Evolutionary conservation across 2,888 invertebrate genomes (phyloP), one percentile per base, ranked within the genome.

Genomic region (Sicus ferrugineus): DNA sequence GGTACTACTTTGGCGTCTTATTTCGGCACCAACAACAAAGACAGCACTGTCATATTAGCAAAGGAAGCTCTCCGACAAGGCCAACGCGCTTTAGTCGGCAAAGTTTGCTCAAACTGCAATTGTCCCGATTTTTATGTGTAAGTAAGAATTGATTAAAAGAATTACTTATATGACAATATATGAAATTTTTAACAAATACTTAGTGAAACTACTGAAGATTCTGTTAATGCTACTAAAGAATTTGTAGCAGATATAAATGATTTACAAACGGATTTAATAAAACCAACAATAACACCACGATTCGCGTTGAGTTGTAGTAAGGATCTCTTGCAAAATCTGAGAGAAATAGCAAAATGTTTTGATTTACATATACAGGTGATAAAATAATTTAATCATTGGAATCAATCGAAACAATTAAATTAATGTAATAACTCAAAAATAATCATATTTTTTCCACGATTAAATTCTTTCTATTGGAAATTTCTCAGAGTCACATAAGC

Each of bases 1-100:
- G 97, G 97, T 5, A 96, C 96, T 19, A 97, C 97, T 5, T 93
- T 95, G 38, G 95, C 95, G 0, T 92, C 92, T 73, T 97, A 96
- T 81, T 96, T 92, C 85, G 95, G 92, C 3, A 92, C 95, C 0
- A 88, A 95, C 14, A 91, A 93, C 80, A 81, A 88, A 26, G 88
- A 92, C 46, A 91, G 93, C 4, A 90, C 91, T 14, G 73, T 92
- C 64, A 87, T 90, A 73, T 87, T 97, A 30, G 94, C 90, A 0
- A 88, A 91, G 72, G 89, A 90, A 79, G 90, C 88, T 2, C 84
- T 89, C 0, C 85, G 87, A 70, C 84, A 89, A 74, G 92, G 92
- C 1, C 96, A 97, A 84, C 88, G 96, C 74, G 95, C 94, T 0
- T 87, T 94, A 3, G 88, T 96, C 42, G 96, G 96, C 0, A 96